These are phyloP conservation scores for Phainopepla nitens DNA, from an alignment of 2,113 vertebrate species.

Conservation along the genomic window DNA sequence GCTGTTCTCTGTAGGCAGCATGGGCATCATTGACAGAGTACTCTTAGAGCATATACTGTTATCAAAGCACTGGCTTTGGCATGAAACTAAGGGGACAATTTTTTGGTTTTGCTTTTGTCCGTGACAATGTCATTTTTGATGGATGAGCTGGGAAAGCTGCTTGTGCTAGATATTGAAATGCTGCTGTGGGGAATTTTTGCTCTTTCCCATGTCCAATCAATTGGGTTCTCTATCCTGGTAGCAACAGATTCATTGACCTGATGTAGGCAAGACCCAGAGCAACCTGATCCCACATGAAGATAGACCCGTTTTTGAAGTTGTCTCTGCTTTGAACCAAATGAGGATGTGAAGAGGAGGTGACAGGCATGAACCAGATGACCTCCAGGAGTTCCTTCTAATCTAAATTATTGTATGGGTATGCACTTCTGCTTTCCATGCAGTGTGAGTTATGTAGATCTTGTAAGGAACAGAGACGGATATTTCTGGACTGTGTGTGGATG, in stretches of 20 bases:
- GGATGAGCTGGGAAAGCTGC: background rate
- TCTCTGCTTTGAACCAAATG: background rate
- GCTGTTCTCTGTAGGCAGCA: background rate
- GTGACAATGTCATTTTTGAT: background rate
- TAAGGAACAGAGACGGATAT: background rate
- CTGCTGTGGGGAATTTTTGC: background rate
- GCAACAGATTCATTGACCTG: background rate
- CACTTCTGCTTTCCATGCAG: background rate
- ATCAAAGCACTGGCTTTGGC: background rate
- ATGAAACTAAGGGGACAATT: fast-evolving
- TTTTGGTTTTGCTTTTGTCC: background rate
- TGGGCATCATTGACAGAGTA: background rate
- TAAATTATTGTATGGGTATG: background rate
- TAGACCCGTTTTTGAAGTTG: background rate
- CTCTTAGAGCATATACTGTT: background rate
- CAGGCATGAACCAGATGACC: background rate
- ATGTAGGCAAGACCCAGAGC: background rate
- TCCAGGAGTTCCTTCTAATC: background rate
- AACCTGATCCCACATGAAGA: background rate
- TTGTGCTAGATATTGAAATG: background rate
- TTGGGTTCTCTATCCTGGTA: background rate
- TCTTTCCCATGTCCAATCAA: background rate
- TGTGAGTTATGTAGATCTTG: background rate
- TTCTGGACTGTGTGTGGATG: background rate
- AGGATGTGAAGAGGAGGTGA: background rate